These are phyloP conservation scores for Ooceraea biroi DNA, from an alignment of 1,140 invertebrate genomes.

Conservation along the genomic window DNA sequence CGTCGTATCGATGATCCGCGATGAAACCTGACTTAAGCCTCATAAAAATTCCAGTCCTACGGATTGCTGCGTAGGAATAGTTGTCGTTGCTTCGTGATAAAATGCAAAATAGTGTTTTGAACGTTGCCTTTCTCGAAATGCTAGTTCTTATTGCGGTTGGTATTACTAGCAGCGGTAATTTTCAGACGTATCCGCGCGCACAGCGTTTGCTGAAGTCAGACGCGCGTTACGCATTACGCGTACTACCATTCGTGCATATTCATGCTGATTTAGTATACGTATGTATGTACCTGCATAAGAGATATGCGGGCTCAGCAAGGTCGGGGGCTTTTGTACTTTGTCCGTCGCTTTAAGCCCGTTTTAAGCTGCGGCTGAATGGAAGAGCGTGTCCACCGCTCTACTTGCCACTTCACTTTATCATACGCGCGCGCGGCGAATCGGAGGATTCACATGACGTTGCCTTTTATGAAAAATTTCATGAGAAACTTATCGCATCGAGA, in stretches of 20 bases:
- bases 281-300: slow-evolving; percentile 34
- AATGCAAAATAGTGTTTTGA: neutral
- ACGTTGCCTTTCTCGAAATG: neutral
- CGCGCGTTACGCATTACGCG: too few species aligned
- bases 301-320: slow-evolving; percentile 33
- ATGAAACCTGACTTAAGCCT: too few species aligned
- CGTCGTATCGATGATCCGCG: too few species aligned
- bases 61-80: too few species aligned
- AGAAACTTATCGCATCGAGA: too few species aligned
- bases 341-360: neutral
- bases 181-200: neutral
- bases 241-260: slow-evolving; percentile 1
- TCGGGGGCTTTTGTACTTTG: slow-evolving; percentile 38
- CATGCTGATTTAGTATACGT: slow-evolving; percentile 22
- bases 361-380: neutral
- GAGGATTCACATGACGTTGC: neutral
- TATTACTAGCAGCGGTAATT: slow-evolving; percentile 10
- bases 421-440: too few species aligned
- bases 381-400: neutral
- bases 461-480: too few species aligned
- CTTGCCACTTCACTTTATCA: neutral
- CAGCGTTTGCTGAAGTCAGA: neutral
- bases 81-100: too few species aligned
- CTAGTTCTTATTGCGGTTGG: neutral
- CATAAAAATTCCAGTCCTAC: too few species aligned